A percentile compares a stretch with the other conserved stretches of the same genome.
Conservation (phyloP, 2,888 invertebrate species). For the Pristionchus japonicus region DNA sequence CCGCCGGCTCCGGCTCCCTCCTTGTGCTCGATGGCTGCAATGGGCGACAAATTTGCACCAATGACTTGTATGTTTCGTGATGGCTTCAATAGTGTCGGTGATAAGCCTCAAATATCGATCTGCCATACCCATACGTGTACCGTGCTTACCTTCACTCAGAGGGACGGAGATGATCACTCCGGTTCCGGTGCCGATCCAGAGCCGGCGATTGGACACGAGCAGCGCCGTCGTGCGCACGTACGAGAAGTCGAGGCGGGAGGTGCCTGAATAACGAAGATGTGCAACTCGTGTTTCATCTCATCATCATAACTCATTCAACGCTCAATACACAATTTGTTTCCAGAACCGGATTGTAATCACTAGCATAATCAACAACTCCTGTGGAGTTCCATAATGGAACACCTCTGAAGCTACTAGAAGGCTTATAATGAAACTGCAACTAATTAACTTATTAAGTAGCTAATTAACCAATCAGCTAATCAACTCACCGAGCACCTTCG, state of each 20-base stretch:
- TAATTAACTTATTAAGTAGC: background rate
- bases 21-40: slow-evolving; percentile 59
- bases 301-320: too few species aligned
- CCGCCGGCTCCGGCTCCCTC: slow-evolving; percentile 53
- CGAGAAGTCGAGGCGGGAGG: slow-evolving; percentile 96
- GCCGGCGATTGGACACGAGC: slow-evolving; percentile 90
- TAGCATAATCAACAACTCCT: too few species aligned
- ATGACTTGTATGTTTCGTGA: too few species aligned
- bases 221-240: slow-evolving; percentile 94
- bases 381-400: too few species aligned
- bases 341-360: too few species aligned
- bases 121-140: too few species aligned
- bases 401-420: too few species aligned
- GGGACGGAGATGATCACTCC: slow-evolving; percentile 81
- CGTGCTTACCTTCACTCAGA: slow-evolving; percentile 78
- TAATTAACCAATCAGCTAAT: background rate
- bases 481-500: slow-evolving; percentile 89
- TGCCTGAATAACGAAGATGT: slow-evolving; percentile 83
- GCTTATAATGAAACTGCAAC: background rate
- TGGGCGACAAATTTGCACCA: too few species aligned
- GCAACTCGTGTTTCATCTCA: too few species aligned
- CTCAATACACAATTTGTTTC: too few species aligned
- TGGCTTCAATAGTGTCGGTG: too few species aligned
- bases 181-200: slow-evolving; percentile 99
- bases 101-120: too few species aligned